Percentiles rank a stretch among this genome's conserved stretches.
These are phyloP conservation scores for Hesperia comma DNA, from an alignment of 2,888 invertebrate genomes.

Conservation along the genomic window DNA sequence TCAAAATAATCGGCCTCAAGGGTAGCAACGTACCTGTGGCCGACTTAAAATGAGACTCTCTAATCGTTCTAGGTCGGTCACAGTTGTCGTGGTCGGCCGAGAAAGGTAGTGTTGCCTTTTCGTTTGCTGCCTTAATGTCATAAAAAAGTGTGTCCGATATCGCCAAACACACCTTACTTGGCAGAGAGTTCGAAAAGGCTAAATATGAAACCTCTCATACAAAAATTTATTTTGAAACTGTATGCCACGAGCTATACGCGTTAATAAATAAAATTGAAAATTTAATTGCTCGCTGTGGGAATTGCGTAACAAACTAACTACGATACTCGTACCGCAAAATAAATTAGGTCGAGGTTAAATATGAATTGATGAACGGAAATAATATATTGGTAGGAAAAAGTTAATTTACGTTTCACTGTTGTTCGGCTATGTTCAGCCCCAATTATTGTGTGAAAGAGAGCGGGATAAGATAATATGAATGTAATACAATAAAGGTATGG, in stretches of 20 bases:
- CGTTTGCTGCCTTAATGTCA: too few relatives aligned
- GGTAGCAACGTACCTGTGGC: too few relatives aligned
- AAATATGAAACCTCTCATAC: too few relatives aligned
- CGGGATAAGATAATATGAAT: not conserved
- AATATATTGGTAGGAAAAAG: constrained; percentile 11
- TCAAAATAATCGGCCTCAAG: too few relatives aligned
- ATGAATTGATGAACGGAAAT: constrained; percentile 6
- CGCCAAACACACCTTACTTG: too few relatives aligned
- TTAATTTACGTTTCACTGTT: constrained; percentile 2
- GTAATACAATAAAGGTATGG: not conserved
- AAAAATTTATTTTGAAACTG: not conserved
- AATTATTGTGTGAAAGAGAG: not conserved
- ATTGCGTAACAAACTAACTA: constrained; percentile 6
- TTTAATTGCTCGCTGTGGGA: constrained; percentile 7
- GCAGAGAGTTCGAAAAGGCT: too few relatives aligned
- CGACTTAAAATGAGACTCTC: too few relatives aligned
- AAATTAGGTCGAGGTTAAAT: constrained; percentile 11
- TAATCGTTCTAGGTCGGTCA: too few relatives aligned
- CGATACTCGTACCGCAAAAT: constrained; percentile 5
- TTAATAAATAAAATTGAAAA: constrained; percentile 5
- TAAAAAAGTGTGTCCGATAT: too few relatives aligned
- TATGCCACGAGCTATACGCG: constrained; percentile 48
- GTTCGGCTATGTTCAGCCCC: not conserved
- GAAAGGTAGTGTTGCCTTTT: too few relatives aligned
- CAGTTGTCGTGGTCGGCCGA: too few relatives aligned